These are phyloP conservation scores for Perca fluviatilis DNA, from an alignment of 2,113 vertebrate species.

Conservation along the genomic window DNA sequence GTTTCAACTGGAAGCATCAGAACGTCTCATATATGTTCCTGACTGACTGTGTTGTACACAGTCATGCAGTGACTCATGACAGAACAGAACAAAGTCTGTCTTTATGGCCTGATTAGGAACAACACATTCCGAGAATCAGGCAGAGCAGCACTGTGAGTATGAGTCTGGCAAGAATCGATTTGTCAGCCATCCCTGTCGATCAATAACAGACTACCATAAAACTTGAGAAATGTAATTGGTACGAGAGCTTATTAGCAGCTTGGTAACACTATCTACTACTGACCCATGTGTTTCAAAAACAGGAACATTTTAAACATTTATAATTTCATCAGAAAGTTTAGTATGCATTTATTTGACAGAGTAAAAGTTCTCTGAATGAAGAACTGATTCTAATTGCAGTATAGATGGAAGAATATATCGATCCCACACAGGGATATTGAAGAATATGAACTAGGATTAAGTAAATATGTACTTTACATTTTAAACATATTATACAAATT, in stretches of 20 bases:
- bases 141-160: neutral
- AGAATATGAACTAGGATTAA: neutral
- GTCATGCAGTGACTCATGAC: slow-evolving; percentile 54
- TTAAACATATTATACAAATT: too few species aligned
- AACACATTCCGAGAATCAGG: slow-evolving; percentile 36
- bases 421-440: neutral
- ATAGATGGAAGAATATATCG: too few species aligned
- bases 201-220: neutral
- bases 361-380: neutral
- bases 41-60: neutral
- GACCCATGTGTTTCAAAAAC: neutral
- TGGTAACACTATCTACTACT: neutral
- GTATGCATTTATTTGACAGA: too few species aligned
- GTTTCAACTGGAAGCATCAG: neutral
- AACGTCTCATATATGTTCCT: neutral
- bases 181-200: slow-evolving; percentile 9
- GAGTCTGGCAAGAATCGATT: slow-evolving; percentile 11
- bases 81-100: neutral
- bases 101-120: slow-evolving; percentile 36
- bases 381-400: neutral
- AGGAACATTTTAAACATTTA: neutral
- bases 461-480: too few species aligned
- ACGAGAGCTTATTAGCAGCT: neutral
- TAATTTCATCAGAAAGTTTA: neutral
- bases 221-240: neutral